These are phyloP conservation scores for Apteryx mantelli DNA, from an alignment of 2,113 vertebrate species.

Conservation along the genomic window DNA sequence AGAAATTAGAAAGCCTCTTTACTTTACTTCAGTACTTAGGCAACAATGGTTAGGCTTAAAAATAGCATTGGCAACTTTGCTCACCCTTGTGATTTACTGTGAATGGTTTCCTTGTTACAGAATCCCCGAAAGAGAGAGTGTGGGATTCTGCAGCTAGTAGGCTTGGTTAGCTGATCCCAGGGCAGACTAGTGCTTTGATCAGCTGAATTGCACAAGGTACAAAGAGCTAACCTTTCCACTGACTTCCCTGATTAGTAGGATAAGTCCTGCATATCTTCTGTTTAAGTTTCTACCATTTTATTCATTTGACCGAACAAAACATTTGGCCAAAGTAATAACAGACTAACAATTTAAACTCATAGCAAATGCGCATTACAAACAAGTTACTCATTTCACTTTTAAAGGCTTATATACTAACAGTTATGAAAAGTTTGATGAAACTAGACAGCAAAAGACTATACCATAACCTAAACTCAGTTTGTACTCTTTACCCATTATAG, in stretches of 20 bases:
- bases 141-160: background rate
- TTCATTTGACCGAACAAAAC: background rate
- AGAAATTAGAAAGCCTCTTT: background rate
- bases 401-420: too few relatives aligned
- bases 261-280: background rate
- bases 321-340: background rate
- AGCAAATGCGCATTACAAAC: too few relatives aligned
- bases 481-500: background rate
- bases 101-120: background rate
- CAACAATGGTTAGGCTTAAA: background rate
- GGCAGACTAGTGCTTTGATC: background rate
- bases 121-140: background rate
- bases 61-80: background rate
- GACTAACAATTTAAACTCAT: background rate
- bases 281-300: background rate
- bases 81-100: background rate
- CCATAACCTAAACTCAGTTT: background rate
- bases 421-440: too few relatives aligned
- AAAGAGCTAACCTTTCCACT: background rate
- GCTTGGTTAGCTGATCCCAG: rapidly evolving
- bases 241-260: background rate
- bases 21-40: background rate
- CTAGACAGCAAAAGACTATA: too few relatives aligned
- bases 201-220: background rate
- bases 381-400: too few relatives aligned